phyloP scores from a whole-genome alignment of 2,888 invertebrate species.

The Aspidiotus destructor region DNA sequence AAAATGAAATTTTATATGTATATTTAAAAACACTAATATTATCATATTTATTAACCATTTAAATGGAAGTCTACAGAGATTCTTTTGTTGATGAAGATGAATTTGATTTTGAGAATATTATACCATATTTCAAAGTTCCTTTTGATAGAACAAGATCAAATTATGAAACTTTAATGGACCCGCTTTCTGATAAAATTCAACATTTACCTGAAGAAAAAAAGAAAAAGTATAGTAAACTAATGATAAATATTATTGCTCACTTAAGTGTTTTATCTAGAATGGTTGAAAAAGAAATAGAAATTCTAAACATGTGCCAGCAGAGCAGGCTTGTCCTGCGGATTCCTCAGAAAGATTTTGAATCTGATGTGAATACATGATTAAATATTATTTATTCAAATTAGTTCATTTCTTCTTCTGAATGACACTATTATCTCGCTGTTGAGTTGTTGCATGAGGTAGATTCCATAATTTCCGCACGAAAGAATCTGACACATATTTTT shows the following conservation, averaged over 20 bases:
- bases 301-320: not conserved
- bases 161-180: constrained; percentile 9
- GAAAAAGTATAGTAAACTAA: constrained; percentile 16
- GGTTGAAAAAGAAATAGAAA: constrained; percentile 10
- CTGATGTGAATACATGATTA: too few relatives aligned
- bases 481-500: too few relatives aligned
- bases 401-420: too few relatives aligned
- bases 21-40: too few relatives aligned
- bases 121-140: constrained; percentile 22
- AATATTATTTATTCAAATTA: too few relatives aligned
- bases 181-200: constrained; percentile 30
- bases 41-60: not conserved
- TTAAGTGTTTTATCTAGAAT: constrained; percentile 18
- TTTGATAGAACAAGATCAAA: constrained; percentile 16
- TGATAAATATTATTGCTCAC: constrained; percentile 22
- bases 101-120: constrained; percentile 22
- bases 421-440: too few relatives aligned
- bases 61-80: constrained; percentile 23
- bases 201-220: constrained; percentile 17
- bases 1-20: too few relatives aligned
- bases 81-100: constrained; percentile 36
- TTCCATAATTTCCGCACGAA: too few relatives aligned
- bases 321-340: too few relatives aligned
- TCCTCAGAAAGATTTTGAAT: not conserved
- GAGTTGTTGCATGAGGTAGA: too few relatives aligned